A percentile compares a stretch with the other conserved stretches of the same genome.
Conservation (phyloP, 2,888 invertebrate genomes). For the Torymus texanus region DNA sequence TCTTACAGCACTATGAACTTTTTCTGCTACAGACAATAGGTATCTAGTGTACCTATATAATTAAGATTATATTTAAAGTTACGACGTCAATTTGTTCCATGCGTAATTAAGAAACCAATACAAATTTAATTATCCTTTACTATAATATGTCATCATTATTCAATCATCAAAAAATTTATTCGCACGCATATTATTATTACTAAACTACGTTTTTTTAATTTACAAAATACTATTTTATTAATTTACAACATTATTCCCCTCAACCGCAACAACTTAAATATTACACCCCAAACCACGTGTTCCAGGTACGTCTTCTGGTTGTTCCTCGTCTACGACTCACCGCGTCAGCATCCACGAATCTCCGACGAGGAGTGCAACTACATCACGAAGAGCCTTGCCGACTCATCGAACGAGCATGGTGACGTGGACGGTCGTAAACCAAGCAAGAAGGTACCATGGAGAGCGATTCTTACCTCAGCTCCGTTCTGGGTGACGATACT, state of each 20-base stretch:
- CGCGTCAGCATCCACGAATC: conserved; percentile 82
- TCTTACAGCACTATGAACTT: too few species aligned
- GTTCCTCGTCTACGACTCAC: conserved; percentile 80
- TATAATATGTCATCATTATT: too few species aligned
- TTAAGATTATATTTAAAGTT: too few species aligned
- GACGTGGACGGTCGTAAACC: background rate
- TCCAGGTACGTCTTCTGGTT: conserved; percentile 77
- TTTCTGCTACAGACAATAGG: too few species aligned
- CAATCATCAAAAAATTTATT: background rate
- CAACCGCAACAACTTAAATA: too few species aligned
- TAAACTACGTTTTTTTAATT: background rate
- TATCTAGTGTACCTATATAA: too few species aligned
- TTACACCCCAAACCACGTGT: too few species aligned
- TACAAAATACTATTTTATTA: too few species aligned
- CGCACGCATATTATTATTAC: background rate
- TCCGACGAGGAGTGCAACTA: conserved; percentile 78
- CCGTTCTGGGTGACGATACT: conserved; percentile 81
- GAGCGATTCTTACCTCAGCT: conserved; percentile 77
- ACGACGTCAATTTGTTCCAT: too few species aligned
- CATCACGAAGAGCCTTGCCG: conserved; percentile 78
- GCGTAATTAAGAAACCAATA: too few species aligned
- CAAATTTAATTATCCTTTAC: too few species aligned
- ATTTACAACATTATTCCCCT: too few species aligned
- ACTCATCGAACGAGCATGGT: conserved; percentile 55
- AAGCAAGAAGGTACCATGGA: conserved; percentile 79